Evolutionary conservation across 2,888 invertebrate genomes (phyloP), one percentile per base, ranked within the genome.

Genomic region (Hermaeophaga mercurialis): DNA sequence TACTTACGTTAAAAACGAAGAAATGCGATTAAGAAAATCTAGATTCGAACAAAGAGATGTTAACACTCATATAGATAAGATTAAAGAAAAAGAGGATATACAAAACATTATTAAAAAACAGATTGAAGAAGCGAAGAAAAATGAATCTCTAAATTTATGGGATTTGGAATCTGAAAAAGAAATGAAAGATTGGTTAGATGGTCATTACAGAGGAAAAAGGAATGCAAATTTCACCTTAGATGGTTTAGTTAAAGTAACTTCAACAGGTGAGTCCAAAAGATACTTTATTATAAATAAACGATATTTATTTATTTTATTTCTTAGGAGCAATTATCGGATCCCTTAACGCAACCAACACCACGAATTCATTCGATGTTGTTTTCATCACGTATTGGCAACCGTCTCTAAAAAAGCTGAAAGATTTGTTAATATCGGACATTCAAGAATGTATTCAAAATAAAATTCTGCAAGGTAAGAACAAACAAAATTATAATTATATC

Each of bases 381-480:
- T 90, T 91, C 73, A 83, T 88, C 3, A 85, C 89, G 5, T 89
- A 89, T 70, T 89, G 90, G 84, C 81, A 88, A 62, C 88, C 86
- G 61, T 83, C 87, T 0, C 82, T 46, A 22, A 56, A 50, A 7
- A 38, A 58, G 6, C 36, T 64, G 19, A 83, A 82, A 38, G 73
- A 83, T 33, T 73, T 85, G 43, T 71, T 85, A 38, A 83, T 85
- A 24, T 80, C 82, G 66, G 88, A 89, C 68, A 76, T 86, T 34
- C 80, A 83, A 59, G 81, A 84, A 60, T 90, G 90, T 69, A 83
- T 90, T 31, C 80, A 80, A 54, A 78, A 81, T 62, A 84, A 81
- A 71, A 56, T 66, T 6, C 22, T 50, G 15, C 41, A 34, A 43
- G 52, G 52, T 52, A 50, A 31, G 18, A 24, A 31, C n/a, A 31